These are phyloP conservation scores for Girardinichthys multiradiatus DNA, from an alignment of 2,113 vertebrate species.

Conservation along the genomic window DNA sequence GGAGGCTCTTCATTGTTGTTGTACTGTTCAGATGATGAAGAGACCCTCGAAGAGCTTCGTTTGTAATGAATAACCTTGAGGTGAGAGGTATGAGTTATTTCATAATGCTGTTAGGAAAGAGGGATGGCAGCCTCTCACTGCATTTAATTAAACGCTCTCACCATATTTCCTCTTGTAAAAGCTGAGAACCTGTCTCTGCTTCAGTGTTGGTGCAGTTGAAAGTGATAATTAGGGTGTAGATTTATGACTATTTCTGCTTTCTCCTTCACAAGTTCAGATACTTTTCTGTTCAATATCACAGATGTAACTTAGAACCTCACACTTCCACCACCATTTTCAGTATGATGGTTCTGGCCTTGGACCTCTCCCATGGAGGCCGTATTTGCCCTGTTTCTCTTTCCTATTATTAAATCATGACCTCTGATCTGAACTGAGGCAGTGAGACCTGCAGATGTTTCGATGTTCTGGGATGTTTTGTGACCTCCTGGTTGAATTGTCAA, in stretches of 20 bases:
- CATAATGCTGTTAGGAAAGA: slow-evolving; percentile 11
- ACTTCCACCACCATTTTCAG: too few species aligned
- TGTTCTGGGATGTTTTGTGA: too few species aligned
- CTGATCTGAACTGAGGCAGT: too few species aligned
- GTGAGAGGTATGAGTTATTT: slow-evolving; percentile 20
- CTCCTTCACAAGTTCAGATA: too few species aligned
- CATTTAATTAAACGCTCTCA: slow-evolving; percentile 42
- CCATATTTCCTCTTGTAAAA: slow-evolving; percentile 24
- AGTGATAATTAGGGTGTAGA: slow-evolving; percentile 32
- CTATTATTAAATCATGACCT: too few species aligned
- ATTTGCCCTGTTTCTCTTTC: too few species aligned
- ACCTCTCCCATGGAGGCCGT: too few species aligned
- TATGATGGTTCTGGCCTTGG: too few species aligned
- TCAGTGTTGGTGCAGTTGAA: not conserved
- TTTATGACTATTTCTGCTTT: not conserved
- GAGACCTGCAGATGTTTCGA: too few species aligned
- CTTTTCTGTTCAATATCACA: not conserved
- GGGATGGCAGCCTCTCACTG: slow-evolving; percentile 11
- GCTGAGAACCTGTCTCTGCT: slow-evolving; percentile 12
- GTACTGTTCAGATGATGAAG: slow-evolving; percentile 22
- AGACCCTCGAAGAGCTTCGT: slow-evolving; percentile 16
- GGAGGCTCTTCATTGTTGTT: slow-evolving; percentile 26
- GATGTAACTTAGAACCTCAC: not conserved
- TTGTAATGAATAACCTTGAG: slow-evolving; percentile 50
- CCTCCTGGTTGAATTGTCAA: too few species aligned